Percentiles rank a stretch among this genome's conserved stretches.
Conservation (phyloP, 2,888 invertebrate species). For the Tetranychus truncatus region DNA sequence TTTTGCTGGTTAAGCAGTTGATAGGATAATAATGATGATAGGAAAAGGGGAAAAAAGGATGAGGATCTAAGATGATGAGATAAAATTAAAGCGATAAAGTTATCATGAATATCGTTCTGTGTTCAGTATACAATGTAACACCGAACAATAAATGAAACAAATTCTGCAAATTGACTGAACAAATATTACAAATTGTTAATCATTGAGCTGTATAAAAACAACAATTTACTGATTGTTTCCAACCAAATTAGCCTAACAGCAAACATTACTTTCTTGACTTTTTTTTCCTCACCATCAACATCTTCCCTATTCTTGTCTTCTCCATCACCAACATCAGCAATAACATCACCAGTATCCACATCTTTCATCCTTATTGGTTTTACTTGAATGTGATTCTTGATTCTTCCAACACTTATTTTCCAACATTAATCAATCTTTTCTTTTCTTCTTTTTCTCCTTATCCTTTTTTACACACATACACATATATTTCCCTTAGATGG, state of each 20-base stretch:
- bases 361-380: background rate
- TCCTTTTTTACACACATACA: background rate
- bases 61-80: background rate
- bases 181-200: constrained; percentile 7
- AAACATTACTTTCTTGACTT: background rate
- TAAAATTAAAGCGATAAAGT: background rate
- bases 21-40: background rate
- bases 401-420: background rate
- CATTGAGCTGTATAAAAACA: background rate
- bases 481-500: constrained; percentile 44
- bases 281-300: background rate
- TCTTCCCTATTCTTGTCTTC: background rate
- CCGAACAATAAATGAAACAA: background rate
- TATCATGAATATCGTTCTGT: background rate
- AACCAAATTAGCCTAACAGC: background rate
- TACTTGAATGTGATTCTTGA: background rate
- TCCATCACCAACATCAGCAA: background rate
- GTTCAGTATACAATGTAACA: background rate
- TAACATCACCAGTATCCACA: background rate
- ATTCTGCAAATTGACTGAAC: constrained; percentile 1
- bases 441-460: background rate
- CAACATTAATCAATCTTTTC: constrained; percentile 3
- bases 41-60: background rate
- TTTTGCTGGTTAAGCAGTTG: background rate
- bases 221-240: background rate